Conservation (phyloP, 2,797 vertebrate genomes). For the Pangasius sanitwongsei region DNA sequence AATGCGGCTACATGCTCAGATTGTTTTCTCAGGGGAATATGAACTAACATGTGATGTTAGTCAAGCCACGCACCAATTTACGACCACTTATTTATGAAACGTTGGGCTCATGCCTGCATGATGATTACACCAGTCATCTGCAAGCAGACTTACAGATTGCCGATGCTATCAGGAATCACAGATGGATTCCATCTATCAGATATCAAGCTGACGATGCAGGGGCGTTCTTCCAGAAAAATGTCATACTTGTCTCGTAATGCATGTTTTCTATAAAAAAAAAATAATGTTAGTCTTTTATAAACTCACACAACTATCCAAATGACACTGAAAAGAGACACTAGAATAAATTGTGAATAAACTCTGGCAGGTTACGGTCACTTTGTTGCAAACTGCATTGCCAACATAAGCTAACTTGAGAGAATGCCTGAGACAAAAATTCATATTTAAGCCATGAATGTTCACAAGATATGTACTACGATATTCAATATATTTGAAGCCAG, state of each 20-base stretch:
- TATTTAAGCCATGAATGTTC: neutral
- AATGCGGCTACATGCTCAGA: conserved; percentile 24
- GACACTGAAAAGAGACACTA: neutral
- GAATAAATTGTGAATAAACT: neutral
- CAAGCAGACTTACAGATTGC: conserved; percentile 4
- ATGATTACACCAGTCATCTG: conserved; percentile 44
- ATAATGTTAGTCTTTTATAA: conserved; percentile 21
- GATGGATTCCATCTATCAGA: neutral
- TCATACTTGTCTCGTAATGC: neutral
- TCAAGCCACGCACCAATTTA: conserved; percentile 47
- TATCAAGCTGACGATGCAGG: neutral
- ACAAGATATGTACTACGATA: neutral
- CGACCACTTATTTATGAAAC: conserved; percentile 46
- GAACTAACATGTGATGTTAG: conserved; percentile 50
- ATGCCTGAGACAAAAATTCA: neutral
- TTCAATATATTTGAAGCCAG: neutral
- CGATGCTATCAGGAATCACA: conserved; percentile 23
- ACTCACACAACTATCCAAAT: conserved; percentile 3
- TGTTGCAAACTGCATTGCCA: neutral
- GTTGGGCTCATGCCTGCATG: conserved; percentile 39
- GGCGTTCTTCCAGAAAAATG: conserved; percentile 16
- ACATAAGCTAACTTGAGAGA: neutral
- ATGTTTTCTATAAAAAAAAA: neutral
- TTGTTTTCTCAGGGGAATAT: conserved; percentile 43
- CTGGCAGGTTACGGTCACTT: neutral